These are phyloP conservation scores for Tetramorium bicarinatum DNA, from an alignment of 2,888 invertebrate genomes.

Conservation along the genomic window DNA sequence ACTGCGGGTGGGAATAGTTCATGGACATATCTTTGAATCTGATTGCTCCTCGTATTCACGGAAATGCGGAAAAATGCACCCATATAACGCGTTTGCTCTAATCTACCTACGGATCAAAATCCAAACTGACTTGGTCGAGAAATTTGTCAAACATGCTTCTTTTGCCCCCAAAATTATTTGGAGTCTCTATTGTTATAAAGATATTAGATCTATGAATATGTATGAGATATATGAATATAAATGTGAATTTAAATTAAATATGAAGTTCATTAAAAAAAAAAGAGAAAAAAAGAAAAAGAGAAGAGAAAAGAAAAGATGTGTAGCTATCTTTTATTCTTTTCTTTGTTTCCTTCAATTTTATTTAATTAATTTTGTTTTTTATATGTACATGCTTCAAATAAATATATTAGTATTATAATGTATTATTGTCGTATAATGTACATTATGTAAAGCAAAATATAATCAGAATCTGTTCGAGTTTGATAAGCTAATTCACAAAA, in stretches of 20 bases:
- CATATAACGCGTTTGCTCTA: slow-evolving; percentile 52
- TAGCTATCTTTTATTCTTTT: background rate
- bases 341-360: background rate
- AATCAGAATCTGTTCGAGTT: background rate
- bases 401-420: background rate
- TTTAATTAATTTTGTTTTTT: background rate
- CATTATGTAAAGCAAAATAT: background rate
- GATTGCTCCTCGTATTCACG: slow-evolving; percentile 64
- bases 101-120: slow-evolving; percentile 13
- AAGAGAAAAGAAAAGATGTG: background rate
- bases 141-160: background rate
- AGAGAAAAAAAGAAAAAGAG: background rate
- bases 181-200: background rate
- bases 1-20: slow-evolving; percentile 76
- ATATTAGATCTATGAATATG: background rate
- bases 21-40: slow-evolving; percentile 68
- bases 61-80: slow-evolving; percentile 67
- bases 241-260: background rate
- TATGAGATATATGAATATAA: background rate
- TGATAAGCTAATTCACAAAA: background rate
- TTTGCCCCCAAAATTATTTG: background rate
- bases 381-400: background rate
- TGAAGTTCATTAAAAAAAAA: background rate
- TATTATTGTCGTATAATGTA: background rate
- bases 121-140: background rate